A percentile compares a stretch with the other conserved stretches of the same genome.
phyloP scores from a whole-genome alignment of 2,797 vertebrate genomes.

The Tachyglossus aculeatus region DNA sequence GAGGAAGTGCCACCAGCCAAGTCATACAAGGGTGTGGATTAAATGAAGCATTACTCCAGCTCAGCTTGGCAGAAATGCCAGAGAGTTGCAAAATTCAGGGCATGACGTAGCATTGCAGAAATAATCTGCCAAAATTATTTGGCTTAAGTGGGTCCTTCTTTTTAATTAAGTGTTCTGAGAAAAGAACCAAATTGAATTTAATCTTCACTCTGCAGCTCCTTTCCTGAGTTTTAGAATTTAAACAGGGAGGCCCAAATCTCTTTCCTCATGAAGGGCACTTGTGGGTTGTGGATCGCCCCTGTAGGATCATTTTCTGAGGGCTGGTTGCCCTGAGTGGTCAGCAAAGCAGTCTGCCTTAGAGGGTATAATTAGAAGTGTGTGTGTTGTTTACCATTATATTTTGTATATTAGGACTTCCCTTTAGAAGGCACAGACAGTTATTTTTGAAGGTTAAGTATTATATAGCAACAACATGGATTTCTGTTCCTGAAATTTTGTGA shows the following conservation, averaged over 20 bases:
- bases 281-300: no score
- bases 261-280: neutral
- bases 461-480: no score
- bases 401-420: neutral
- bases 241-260: constrained; percentile 7
- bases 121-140: constrained; percentile 60
- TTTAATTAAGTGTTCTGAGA: constrained; percentile 56
- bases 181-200: constrained; percentile 56
- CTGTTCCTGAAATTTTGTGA: no score
- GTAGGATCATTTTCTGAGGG: no score
- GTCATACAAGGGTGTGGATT: constrained; percentile 70
- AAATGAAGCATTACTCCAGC: constrained; percentile 66
- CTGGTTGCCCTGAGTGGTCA: no score
- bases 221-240: constrained; percentile 52
- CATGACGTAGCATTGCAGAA: constrained; percentile 58
- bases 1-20: constrained; percentile 64
- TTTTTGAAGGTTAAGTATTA: no score
- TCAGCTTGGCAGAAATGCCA: constrained; percentile 57
- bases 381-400: neutral
- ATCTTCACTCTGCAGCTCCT: constrained; percentile 31
- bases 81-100: constrained; percentile 64
- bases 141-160: constrained; percentile 55
- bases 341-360: neutral
- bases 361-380: neutral
- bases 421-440: neutral